Evolutionary conservation across 2,888 invertebrate genomes (phyloP), one percentile per base, ranked within the genome.

Genomic region (Anticlea derivata): DNA sequence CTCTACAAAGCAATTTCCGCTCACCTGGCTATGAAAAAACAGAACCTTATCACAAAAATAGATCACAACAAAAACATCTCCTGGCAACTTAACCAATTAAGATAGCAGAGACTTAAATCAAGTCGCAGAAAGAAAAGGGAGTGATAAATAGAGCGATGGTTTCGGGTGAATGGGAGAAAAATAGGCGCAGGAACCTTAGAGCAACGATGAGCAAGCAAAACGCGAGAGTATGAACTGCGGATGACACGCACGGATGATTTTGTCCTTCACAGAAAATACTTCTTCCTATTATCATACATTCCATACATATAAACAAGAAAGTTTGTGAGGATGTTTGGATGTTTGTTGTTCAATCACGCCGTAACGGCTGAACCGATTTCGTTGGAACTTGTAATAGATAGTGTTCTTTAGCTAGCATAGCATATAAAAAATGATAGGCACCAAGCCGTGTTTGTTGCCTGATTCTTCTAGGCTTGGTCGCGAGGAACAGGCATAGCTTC

Each of bases 101-200:
- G 86, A 84, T 84, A 85, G 76, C 68, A 55, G 65, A 58, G 65
- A 64, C 57, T 73, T 86, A 85, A 84, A 84, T 86, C 86, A 86
- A 83, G 85, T 76, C 72, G 62, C 70, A 77, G 74, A 75, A 73
- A 76, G 77, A 79, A 80, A 80, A 78, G 80, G 77, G 73, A 61
- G 77, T 72, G 81, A 86, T 87, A 86, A 86, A 86, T 86, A 85
- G 79, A 70, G 67, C 59, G 65, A 73, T 77, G 71, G 58, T 55
- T 52, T 53, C 33, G 39, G 73, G 78, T 79, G 78, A 79, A 79
- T 80, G 80, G 63, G 75, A 78, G 80, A 85, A 86, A 86, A 86
- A 85, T 84, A 78, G 80, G 73, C 73, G 65, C 65, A 72, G 78
- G 76, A 73, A 64, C 56, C 73, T 60, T 70, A 24, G 33, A 41